Evolutionary conservation across 2,888 invertebrate species (phyloP).

Genomic region (Adineta ricciae): DNA sequence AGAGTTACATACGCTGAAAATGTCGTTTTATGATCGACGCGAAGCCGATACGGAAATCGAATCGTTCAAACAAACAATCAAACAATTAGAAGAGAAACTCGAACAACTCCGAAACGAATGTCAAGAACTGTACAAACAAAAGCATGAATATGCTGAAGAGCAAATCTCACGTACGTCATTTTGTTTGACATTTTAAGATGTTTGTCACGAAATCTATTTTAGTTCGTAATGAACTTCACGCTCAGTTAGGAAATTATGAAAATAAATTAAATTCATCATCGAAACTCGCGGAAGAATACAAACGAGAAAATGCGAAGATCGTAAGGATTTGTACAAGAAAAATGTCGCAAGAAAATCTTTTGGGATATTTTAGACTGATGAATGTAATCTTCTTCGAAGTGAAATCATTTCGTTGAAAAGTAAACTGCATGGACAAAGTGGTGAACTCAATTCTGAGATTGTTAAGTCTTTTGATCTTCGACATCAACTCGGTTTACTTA

Average conservation of each 20-base stretch:
- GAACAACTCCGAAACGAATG: background rate
- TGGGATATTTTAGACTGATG: background rate
- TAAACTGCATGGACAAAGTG: background rate
- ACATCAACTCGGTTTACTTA: background rate
- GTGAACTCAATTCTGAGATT: constrained; percentile 12
- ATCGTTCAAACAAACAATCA: background rate
- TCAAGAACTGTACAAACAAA: background rate
- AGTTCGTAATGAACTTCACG: constrained; percentile 7
- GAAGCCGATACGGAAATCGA: background rate
- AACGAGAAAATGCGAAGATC: background rate
- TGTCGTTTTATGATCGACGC: background rate
- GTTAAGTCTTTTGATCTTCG: background rate
- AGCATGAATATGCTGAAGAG: background rate
- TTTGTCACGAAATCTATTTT: too few species aligned
- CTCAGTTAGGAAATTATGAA: background rate
- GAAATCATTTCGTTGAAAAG: background rate
- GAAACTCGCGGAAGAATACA: background rate
- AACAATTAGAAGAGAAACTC: background rate
- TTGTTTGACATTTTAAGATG: too few species aligned
- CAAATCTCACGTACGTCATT: background rate
- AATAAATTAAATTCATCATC: background rate
- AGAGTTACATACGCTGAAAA: constrained; percentile 15
- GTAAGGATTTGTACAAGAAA: too few species aligned
- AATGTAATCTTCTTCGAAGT: constrained; percentile 12
- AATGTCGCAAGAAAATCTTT: background rate